phyloP scores from a whole-genome alignment of 2,113 vertebrate species.

The Sorex fumeus region DNA sequence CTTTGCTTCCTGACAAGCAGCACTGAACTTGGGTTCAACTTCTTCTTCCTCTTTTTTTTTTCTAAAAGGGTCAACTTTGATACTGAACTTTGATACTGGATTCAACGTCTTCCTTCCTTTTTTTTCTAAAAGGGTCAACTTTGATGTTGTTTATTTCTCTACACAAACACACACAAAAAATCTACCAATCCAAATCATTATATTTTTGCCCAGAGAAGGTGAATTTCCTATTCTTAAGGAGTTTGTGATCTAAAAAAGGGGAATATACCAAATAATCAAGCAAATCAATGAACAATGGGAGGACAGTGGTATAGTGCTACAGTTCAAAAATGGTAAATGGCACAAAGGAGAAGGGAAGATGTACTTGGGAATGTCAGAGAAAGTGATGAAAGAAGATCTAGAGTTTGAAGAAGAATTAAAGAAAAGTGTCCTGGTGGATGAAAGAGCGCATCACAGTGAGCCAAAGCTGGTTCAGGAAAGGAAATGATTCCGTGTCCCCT shows the following conservation, averaged over 20 bases:
- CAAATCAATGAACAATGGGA: too few species aligned
- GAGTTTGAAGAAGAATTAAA: neutral
- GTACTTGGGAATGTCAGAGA: neutral
- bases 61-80: too few species aligned
- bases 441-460: neutral
- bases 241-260: neutral
- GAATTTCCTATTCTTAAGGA: conserved; percentile 34
- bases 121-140: neutral
- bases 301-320: too few species aligned
- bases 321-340: neutral
- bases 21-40: conserved; percentile 56
- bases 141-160: neutral
- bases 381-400: neutral
- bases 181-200: neutral
- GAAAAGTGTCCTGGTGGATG: neutral
- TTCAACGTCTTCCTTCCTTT: conserved; percentile 36
- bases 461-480: neutral
- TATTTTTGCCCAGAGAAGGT: conserved; percentile 15
- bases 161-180: neutral
- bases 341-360: conserved; percentile 20
- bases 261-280: too few species aligned
- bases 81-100: conserved; percentile 57
- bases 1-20: conserved; percentile 39
- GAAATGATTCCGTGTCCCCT: neutral
- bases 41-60: neutral